Evolutionary conservation across 1,140 invertebrate genomes (phyloP), one percentile per base, ranked within the genome.

Genomic region (Campoletis sonorensis): DNA sequence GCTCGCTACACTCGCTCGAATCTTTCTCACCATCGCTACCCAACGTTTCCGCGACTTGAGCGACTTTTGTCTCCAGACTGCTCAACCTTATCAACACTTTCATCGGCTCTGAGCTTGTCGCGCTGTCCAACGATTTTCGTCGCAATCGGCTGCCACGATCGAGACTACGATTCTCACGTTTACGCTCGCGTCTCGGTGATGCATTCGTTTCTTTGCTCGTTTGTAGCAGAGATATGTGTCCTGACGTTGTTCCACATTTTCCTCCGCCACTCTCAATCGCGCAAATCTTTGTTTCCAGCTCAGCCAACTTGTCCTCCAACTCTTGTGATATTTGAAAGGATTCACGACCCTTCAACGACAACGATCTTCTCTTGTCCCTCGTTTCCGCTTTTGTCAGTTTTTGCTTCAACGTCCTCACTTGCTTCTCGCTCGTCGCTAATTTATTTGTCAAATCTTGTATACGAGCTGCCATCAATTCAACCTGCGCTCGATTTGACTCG

Each of bases 371-470:
- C 83, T 97, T 95, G 83, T 96, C 96, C 80, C 95, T 93, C 0
- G 94, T 94, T 86, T 97, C 97, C 0, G 94, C 93, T 88, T 96
- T 96, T 83, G 95, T 94, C 54, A 97, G 89, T 89, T 97, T 97
- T 85, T 96, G 95, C 89, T 97, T 97, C 26, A 97, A 84, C 5
- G 93, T 94, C 77, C 96, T 92, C 13, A 97, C 95, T 89, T 97
- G 96, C 85, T 97, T 96, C 86, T 98, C 97, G n/a, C 96, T 96
- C 0, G 93, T 93, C 4, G 94, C 94, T 27, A 97, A 92, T 89
- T 98, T 98, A 45, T 94, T 93, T 0, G 97, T 97, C 49, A 98
- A 89, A 89, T 98, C 97, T 87, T 97, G 95, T 58, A 98, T 95
- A 33, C 96, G 93, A n/a, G 94, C 95, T 0, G 95, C 96, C 95